A percentile compares a stretch with the other conserved stretches of the same genome.
phyloP scores from a whole-genome alignment of 2,888 invertebrate genomes.

The Mesopsocus fuscifrons region DNA sequence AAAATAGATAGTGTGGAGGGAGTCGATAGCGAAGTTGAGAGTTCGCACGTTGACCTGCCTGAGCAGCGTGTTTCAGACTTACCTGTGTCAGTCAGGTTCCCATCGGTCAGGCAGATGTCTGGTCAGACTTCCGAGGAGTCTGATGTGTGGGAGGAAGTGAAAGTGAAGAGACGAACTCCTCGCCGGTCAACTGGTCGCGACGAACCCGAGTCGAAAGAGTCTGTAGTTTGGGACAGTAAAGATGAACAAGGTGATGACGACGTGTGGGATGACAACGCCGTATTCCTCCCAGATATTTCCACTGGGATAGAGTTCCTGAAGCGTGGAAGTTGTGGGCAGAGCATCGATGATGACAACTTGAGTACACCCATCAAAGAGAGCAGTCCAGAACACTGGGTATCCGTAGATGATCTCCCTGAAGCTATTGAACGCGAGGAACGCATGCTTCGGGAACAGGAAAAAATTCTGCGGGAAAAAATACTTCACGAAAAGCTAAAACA shows the following conservation, averaged over 20 bases:
- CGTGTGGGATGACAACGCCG: conserved; percentile 17
- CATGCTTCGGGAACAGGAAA: conserved; percentile 10
- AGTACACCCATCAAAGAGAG: conserved; percentile 11
- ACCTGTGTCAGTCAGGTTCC: conserved; percentile 6
- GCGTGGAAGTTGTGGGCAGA: conserved; percentile 4
- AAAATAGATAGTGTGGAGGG: conserved; percentile 7
- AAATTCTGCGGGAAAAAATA: conserved; percentile 10
- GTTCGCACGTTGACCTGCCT: not conserved
- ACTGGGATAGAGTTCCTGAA: conserved; percentile 14
- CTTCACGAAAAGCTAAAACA: conserved; percentile 2
- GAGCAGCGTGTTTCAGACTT: not conserved
- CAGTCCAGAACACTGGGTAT: conserved; percentile 13
- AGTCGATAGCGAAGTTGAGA: conserved; percentile 1
- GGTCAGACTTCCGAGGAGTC: conserved; percentile 8
- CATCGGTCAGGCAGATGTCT: conserved; percentile 6
- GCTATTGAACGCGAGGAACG: conserved; percentile 16
- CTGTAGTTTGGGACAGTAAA: conserved; percentile 8
- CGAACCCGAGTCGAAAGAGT: conserved; percentile 4
- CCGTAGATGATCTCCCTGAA: conserved; percentile 22
- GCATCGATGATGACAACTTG: not conserved
- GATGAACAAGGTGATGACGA: conserved; percentile 3
- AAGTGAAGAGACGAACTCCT: conserved; percentile 2
- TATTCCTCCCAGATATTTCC: conserved; percentile 13
- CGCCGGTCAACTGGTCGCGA: conserved; percentile 2
- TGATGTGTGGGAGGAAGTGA: conserved; percentile 4